These are phyloP conservation scores for Aethes cnicana DNA, from an alignment of 2,888 invertebrate species.

Conservation along the genomic window DNA sequence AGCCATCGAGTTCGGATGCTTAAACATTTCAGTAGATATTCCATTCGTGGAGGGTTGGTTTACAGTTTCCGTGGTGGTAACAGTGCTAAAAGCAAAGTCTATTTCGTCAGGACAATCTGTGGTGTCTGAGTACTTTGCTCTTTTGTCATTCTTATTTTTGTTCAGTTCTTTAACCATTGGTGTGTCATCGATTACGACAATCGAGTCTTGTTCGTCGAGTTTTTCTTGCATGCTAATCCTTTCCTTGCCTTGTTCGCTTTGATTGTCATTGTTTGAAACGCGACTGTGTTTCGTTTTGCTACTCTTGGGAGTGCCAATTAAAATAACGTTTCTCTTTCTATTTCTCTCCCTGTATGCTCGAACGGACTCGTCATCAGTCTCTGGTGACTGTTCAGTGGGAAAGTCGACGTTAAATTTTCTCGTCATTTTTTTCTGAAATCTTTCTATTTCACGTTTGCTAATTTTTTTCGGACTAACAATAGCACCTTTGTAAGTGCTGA, in stretches of 20 bases:
- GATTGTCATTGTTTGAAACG: neutral
- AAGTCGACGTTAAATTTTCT: slow-evolving; percentile 57
- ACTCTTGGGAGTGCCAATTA: slow-evolving; percentile 47
- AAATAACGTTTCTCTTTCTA: slow-evolving; percentile 42
- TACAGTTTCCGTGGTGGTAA: neutral
- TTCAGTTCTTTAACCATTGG: no score
- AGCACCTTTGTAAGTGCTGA: slow-evolving; percentile 64
- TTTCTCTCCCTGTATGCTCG: slow-evolving; percentile 15
- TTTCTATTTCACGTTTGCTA: slow-evolving; percentile 47
- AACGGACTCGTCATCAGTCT: slow-evolving; percentile 46
- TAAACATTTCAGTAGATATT: slow-evolving; percentile 21
- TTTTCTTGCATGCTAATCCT: slow-evolving; percentile 3
- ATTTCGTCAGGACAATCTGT: neutral
- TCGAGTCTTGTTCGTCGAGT: no score
- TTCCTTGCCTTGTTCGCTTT: no score
- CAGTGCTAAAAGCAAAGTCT: neutral
- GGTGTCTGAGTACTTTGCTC: neutral
- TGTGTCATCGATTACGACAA: no score
- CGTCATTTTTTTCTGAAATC: slow-evolving; percentile 54
- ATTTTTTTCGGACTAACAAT: slow-evolving; percentile 62
- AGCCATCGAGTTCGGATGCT: slow-evolving; percentile 47
- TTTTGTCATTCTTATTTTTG: no score
- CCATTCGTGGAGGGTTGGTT: slow-evolving; percentile 5
- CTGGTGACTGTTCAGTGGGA: slow-evolving; percentile 46
- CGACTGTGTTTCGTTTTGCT: slow-evolving; percentile 20